Conservation (phyloP, 2,113 vertebrate species). For the Cricetomys ansorgei region DNA sequence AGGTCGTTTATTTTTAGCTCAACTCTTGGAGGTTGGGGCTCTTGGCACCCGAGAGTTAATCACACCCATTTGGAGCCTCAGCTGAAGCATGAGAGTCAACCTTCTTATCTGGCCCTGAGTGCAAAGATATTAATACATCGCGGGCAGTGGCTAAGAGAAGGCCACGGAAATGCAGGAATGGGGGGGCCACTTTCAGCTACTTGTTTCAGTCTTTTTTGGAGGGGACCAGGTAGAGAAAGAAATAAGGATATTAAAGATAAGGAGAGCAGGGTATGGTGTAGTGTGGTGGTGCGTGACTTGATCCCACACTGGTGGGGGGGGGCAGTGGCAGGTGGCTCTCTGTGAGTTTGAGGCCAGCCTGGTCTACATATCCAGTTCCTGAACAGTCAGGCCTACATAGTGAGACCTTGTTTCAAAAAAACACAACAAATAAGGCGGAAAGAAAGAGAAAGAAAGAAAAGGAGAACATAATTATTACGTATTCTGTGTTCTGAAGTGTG, state of each 20-base stretch:
- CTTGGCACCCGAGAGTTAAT: neutral
- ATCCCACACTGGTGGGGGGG: neutral
- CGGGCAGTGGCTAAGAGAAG: neutral
- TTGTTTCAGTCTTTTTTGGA: neutral
- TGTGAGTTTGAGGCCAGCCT: neutral
- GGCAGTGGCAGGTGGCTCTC: neutral
- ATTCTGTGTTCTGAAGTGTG: neutral
- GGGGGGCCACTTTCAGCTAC: no score
- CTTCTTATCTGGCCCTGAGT: neutral
- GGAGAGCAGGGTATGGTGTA: neutral
- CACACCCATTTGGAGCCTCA: neutral
- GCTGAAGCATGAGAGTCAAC: neutral
- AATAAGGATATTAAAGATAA: neutral
- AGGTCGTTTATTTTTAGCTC: neutral
- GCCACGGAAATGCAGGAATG: neutral
- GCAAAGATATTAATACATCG: neutral
- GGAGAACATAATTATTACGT: neutral
- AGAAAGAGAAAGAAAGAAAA: neutral
- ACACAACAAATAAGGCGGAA: neutral
- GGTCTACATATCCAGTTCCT: neutral
- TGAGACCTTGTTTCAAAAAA: neutral
- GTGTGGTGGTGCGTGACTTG: neutral
- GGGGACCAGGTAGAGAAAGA: neutral
- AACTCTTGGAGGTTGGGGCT: neutral
- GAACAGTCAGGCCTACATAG: neutral